Conservation (phyloP, 2,113 vertebrate genomes). For the Corythornis cristatus region DNA sequence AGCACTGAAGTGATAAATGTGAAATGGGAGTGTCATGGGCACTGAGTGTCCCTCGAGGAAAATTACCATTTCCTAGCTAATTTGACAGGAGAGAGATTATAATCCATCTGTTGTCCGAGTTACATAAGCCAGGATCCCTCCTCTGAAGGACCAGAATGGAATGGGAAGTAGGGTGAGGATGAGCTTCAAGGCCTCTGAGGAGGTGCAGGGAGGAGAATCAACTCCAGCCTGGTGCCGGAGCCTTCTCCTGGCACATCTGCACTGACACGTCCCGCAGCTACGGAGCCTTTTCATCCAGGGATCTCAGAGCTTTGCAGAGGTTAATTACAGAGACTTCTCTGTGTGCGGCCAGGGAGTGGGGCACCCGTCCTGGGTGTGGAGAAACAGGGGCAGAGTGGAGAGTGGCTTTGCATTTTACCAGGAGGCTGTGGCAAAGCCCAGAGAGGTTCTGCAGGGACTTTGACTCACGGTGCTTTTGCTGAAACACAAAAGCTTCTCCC, state of each 20-base stretch:
- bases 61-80: not conserved
- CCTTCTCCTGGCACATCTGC: not conserved
- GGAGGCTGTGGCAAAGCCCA: not conserved
- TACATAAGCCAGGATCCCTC: slow-evolving; percentile 32
- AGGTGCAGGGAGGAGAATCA: not conserved
- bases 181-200: not conserved
- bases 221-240: not conserved
- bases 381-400: not conserved
- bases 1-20: slow-evolving; percentile 26
- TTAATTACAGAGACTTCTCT: slow-evolving; percentile 56
- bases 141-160: not conserved
- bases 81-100: slow-evolving; percentile 47
- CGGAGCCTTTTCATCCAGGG: slow-evolving; percentile 11
- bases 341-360: slow-evolving; percentile 1
- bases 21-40: slow-evolving; percentile 9
- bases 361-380: slow-evolving; percentile 37
- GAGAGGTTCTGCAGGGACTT: not conserved
- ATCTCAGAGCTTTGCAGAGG: not conserved
- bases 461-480: not conserved
- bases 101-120: slow-evolving; percentile 20
- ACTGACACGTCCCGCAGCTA: slow-evolving; percentile 1
- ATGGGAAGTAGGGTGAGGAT: not conserved
- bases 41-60: not conserved
- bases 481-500: slow-evolving; percentile 4
- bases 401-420: slow-evolving; percentile 2